Conservation (phyloP, 2,888 invertebrate genomes). For the Meiosimyza decipiens region DNA sequence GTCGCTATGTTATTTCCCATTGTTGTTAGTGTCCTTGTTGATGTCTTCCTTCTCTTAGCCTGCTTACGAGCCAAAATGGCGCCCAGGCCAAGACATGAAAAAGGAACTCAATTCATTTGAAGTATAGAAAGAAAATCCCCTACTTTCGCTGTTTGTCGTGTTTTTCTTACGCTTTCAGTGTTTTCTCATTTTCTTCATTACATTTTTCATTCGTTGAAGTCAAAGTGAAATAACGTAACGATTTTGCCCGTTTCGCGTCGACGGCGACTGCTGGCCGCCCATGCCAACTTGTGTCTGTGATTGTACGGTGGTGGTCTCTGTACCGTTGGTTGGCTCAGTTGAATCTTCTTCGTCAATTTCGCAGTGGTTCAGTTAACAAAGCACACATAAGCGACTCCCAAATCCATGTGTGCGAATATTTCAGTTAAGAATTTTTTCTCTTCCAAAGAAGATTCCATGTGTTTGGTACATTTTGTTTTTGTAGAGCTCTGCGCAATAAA, state of each 20-base stretch:
- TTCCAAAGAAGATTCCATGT: background rate
- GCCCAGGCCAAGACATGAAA: constrained; percentile 12
- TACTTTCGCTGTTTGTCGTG: constrained; percentile 9
- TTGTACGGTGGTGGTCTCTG: background rate
- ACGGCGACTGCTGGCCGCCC: background rate
- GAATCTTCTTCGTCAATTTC: constrained; percentile 2
- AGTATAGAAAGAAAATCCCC: constrained; percentile 7
- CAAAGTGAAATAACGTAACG: no score
- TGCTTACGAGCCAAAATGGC: constrained; percentile 35
- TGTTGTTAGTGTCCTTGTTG: constrained; percentile 26
- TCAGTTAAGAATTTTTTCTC: constrained; percentile 7
- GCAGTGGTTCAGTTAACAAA: constrained; percentile 44
- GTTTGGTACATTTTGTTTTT: background rate
- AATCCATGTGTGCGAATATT: constrained; percentile 36
- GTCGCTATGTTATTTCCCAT: constrained; percentile 13
- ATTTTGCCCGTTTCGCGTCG: no score
- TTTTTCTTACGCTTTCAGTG: background rate
- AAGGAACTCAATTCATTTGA: constrained; percentile 22
- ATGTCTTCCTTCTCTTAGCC: background rate
- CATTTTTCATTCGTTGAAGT: background rate
- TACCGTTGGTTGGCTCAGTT: background rate
- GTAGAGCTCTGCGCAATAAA: background rate
- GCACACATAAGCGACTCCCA: constrained; percentile 43
- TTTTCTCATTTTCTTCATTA: background rate
- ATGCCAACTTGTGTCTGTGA: background rate